A percentile compares a stretch with the other conserved stretches of the same genome.
These are phyloP conservation scores for Hippasteria phrygiana DNA, from an alignment of 53 echinoderm and acorn worm genomes.

Conservation along the genomic window DNA sequence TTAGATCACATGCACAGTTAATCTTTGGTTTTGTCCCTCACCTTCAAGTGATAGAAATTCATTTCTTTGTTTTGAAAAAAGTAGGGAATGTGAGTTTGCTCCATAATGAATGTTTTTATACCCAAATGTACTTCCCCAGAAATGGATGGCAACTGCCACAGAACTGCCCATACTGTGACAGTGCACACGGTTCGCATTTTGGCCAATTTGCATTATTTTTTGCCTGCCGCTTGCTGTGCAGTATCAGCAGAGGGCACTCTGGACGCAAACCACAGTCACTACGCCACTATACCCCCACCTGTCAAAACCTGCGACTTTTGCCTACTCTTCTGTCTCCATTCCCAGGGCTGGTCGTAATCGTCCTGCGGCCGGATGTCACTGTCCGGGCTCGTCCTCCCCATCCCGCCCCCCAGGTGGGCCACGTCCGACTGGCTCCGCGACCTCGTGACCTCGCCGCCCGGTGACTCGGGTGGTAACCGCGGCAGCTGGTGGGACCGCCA, in stretches of 20 bases:
- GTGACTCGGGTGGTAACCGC: constrained; percentile 60
- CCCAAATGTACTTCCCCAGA: no score
- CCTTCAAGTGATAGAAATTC: no score
- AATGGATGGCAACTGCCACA: neutral
- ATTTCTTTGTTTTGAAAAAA: no score
- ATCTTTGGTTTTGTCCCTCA: no score
- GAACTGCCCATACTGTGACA: neutral
- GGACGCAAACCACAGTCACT: neutral
- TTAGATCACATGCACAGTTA: no score
- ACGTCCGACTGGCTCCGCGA: constrained; percentile 90
- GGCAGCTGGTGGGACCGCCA: constrained; percentile 77
- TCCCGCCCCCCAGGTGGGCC: constrained; percentile 67
- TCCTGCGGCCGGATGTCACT: constrained; percentile 90
- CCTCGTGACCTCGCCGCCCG: constrained; percentile 69
- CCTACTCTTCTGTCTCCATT: constrained; percentile 91
- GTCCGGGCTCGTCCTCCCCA: constrained; percentile 76
- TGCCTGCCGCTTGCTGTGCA: neutral
- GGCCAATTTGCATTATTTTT: constrained; percentile 29
- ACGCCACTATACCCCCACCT: constrained; percentile 57
- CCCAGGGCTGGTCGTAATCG: constrained; percentile 98
- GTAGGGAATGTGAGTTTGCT: no score
- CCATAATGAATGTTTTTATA: no score
- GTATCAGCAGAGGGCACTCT: neutral
- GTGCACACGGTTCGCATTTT: neutral
- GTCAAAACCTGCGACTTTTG: constrained; percentile 83